These are phyloP conservation scores for Oscheius sp. DNA, from an alignment of 2,888 invertebrate species.

Conservation along the genomic window DNA sequence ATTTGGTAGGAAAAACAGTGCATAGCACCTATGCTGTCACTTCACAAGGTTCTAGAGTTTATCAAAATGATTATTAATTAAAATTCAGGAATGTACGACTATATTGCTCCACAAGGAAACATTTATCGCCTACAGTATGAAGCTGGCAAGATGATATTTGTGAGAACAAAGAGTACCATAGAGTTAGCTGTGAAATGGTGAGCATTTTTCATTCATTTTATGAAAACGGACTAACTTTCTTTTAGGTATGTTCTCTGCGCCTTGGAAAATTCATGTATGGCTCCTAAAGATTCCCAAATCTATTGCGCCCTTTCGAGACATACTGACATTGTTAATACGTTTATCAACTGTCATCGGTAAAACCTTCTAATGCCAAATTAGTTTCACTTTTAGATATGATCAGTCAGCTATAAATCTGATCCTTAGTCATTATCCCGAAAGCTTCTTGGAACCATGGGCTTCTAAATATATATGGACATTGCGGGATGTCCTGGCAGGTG, in stretches of 20 bases:
- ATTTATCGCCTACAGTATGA: not conserved
- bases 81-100: not conserved
- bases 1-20: not conserved
- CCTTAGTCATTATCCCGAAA: not conserved
- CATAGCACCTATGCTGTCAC: not conserved
- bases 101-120: not conserved
- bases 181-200: not conserved
- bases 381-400: not conserved
- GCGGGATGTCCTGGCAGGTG: too few relatives aligned
- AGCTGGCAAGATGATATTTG: not conserved
- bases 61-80: not conserved
- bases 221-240: not conserved
- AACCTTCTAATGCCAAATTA: not conserved
- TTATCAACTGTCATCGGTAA: not conserved
- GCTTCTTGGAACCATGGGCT: too few relatives aligned
- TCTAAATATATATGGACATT: too few relatives aligned
- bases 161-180: not conserved
- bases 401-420: slow-evolving; percentile 2
- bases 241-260: slow-evolving; percentile 8
- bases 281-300: not conserved
- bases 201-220: not conserved
- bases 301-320: not conserved
- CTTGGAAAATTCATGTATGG: not conserved
- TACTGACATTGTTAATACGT: not conserved
- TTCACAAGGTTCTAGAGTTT: not conserved